Conservation (phyloP, 2,113 vertebrate genomes). For the Sprattus sprattus region DNA sequence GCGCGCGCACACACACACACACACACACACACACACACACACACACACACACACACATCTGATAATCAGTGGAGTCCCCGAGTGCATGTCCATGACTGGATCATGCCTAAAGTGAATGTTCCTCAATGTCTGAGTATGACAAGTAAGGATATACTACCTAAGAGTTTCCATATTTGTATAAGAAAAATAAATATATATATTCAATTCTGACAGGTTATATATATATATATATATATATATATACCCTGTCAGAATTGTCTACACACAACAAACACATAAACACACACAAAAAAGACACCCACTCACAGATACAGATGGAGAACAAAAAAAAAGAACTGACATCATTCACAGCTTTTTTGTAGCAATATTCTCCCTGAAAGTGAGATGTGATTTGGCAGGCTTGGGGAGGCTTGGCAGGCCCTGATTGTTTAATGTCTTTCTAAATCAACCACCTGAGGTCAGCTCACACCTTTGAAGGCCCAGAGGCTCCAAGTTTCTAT, state of each 20-base stretch:
- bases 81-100: background rate
- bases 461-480: background rate
- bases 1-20: slow-evolving; percentile 16
- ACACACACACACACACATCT: slow-evolving; percentile 22
- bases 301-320: background rate
- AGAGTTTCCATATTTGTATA: slow-evolving; percentile 70
- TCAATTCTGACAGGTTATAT: no score
- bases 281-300: background rate
- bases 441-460: background rate
- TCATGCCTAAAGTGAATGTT: background rate
- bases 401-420: no score
- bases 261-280: slow-evolving; percentile 32
- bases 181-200: slow-evolving; percentile 57
- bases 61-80: background rate
- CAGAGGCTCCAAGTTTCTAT: background rate
- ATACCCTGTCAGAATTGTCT: background rate
- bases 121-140: background rate
- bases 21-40: slow-evolving; percentile 30
- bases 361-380: slow-evolving; percentile 2
- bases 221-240: slow-evolving; percentile 42
- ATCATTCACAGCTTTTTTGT: background rate
- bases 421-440: background rate
- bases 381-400: background rate
- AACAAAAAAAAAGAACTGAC: background rate
- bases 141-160: slow-evolving; percentile 68